These are phyloP conservation scores for Elegia similella DNA, from an alignment of 2,888 invertebrate genomes.

Conservation along the genomic window DNA sequence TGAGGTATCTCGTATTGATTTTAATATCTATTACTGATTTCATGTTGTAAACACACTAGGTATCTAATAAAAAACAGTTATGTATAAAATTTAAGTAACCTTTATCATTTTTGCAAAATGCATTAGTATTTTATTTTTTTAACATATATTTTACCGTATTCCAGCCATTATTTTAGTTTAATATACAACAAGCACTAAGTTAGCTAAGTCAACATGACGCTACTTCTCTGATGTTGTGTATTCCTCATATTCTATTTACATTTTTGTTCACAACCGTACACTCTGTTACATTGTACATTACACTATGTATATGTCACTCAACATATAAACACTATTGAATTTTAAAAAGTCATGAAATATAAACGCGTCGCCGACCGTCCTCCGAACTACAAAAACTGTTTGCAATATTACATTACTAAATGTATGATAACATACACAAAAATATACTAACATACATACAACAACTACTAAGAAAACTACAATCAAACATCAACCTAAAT, in stretches of 20 bases:
- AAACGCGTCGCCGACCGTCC: constrained; percentile 12
- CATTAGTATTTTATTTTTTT: too few relatives aligned
- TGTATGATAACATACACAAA: constrained; percentile 66
- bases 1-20: too few relatives aligned
- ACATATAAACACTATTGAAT: background rate
- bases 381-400: constrained; percentile 50
- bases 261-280: background rate
- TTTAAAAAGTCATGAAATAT: background rate
- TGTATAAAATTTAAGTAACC: too few relatives aligned
- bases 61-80: too few relatives aligned
- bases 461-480: constrained; percentile 18
- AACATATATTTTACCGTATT: background rate
- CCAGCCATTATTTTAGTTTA: background rate
- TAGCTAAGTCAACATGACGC: background rate
- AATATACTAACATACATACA: constrained; percentile 35
- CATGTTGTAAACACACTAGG: too few relatives aligned
- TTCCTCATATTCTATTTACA: background rate
- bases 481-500: constrained; percentile 33
- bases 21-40: too few relatives aligned
- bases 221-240: background rate
- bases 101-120: too few relatives aligned
- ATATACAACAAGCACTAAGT: background rate
- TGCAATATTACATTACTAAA: constrained; percentile 76
- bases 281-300: background rate
- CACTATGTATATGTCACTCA: background rate